A percentile compares a stretch with the other conserved stretches of the same genome.
Conservation (phyloP, 2,888 invertebrate genomes). For the Mystacides longicornis region DNA sequence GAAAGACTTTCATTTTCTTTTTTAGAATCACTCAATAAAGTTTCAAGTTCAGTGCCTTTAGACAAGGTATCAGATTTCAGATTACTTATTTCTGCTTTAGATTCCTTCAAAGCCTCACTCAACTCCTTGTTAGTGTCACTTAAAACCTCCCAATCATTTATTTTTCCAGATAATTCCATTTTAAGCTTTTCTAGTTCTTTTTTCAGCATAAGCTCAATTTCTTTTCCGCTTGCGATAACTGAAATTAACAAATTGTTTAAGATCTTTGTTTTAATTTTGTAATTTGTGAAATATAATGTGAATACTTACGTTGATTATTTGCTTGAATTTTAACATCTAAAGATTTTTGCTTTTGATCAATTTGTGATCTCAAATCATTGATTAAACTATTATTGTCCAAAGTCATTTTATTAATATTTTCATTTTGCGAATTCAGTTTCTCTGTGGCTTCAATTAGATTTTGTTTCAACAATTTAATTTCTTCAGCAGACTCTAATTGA, state of each 20-base stretch:
- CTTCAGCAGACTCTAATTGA: conserved; percentile 53
- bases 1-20: conserved; percentile 42
- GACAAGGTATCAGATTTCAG: conserved; percentile 38
- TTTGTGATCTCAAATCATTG: conserved; percentile 42
- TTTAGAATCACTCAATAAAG: conserved; percentile 39
- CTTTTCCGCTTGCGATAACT: conserved; percentile 43
- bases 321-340: conserved; percentile 48
- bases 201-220: conserved; percentile 44
- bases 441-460: conserved; percentile 49
- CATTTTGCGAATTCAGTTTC: conserved; percentile 42
- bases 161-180: conserved; percentile 50
- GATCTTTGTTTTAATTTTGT: background rate
- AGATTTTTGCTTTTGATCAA: conserved; percentile 43
- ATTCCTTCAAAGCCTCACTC: conserved; percentile 35
- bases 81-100: conserved; percentile 39
- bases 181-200: conserved; percentile 48
- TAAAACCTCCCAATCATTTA: conserved; percentile 47
- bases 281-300: background rate
- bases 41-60: conserved; percentile 46
- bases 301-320: conserved; percentile 43
- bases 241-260: conserved; percentile 28
- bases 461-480: conserved; percentile 47
- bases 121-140: conserved; percentile 42
- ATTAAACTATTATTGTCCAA: conserved; percentile 45
- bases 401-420: conserved; percentile 42